A percentile compares a stretch with the other conserved stretches of the same genome.
phyloP scores from a whole-genome alignment of 2,797 vertebrate genomes.

The Chelidonichthys spinosus region DNA sequence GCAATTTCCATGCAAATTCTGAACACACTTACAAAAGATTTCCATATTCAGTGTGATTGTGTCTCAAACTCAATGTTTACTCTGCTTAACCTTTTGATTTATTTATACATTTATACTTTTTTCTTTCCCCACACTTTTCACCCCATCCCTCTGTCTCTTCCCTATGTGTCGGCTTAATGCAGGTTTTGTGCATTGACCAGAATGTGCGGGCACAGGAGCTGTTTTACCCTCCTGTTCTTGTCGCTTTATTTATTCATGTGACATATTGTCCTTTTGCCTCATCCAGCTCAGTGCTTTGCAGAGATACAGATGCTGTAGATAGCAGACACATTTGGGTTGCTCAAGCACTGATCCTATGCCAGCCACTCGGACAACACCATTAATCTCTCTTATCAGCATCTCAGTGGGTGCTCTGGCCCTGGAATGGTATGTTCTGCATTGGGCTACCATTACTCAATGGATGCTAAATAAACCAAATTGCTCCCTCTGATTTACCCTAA shows the following conservation, averaged over 20 bases:
- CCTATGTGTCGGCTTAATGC: constrained; percentile 59
- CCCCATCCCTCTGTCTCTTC: constrained; percentile 43
- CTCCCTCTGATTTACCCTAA: constrained; percentile 75
- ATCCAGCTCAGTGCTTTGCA: constrained; percentile 77
- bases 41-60: constrained; percentile 69
- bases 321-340: constrained; percentile 86
- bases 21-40: constrained; percentile 73
- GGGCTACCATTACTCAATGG: constrained; percentile 79
- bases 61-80: constrained; percentile 67
- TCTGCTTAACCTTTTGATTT: constrained; percentile 77
- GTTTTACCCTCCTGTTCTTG: constrained; percentile 63
- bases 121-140: not conserved
- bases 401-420: constrained; percentile 80
- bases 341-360: constrained; percentile 84
- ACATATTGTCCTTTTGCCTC: constrained; percentile 83
- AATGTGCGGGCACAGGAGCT: constrained; percentile 49
- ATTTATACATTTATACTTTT: constrained; percentile 69
- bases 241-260: constrained; percentile 81
- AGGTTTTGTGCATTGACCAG: constrained; percentile 72
- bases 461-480: constrained; percentile 79
- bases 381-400: constrained; percentile 90
- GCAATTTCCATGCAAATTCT: constrained; percentile 86
- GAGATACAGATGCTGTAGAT: constrained; percentile 86
- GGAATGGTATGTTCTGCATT: constrained; percentile 80
- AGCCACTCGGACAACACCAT: constrained; percentile 86